These are phyloP conservation scores for Drosophila arizonae DNA, from an alignment of 1,140 invertebrate species.

Conservation along the genomic window DNA sequence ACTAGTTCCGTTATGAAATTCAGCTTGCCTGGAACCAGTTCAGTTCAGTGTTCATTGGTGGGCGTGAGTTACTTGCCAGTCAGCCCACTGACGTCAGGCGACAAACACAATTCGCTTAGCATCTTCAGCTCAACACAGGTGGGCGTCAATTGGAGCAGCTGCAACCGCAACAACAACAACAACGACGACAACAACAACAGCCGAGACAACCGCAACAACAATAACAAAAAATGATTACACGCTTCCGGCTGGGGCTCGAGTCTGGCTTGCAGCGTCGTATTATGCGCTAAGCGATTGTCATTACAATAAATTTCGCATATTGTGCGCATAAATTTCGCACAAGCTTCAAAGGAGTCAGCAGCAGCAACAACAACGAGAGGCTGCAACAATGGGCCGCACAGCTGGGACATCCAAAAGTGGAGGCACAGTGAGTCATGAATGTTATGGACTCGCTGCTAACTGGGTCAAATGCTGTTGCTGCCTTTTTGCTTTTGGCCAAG, in stretches of 20 bases:
- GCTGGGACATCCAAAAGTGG: slow-evolving; percentile 67
- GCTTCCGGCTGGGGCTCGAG: slow-evolving; percentile 59
- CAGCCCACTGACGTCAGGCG: slow-evolving; percentile 48
- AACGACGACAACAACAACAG: slow-evolving; percentile 13
- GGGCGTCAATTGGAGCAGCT: slow-evolving; percentile 76
- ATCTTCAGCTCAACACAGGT: slow-evolving; percentile 48
- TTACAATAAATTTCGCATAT: slow-evolving; percentile 81
- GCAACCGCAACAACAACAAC: slow-evolving; percentile 21
- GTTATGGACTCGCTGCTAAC: slow-evolving; percentile 41
- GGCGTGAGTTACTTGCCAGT: slow-evolving; percentile 14
- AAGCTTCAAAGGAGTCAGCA: slow-evolving; percentile 69
- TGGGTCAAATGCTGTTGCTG: slow-evolving; percentile 62
- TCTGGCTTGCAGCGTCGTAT: slow-evolving; percentile 43
- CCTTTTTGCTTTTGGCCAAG: slow-evolving; percentile 46
- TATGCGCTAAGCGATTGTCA: slow-evolving; percentile 78
- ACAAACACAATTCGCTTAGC: slow-evolving; percentile 2
- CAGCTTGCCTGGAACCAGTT: slow-evolving; percentile 16
- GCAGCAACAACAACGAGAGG: slow-evolving; percentile 33
- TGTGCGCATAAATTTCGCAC: slow-evolving; percentile 76
- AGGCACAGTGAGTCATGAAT: slow-evolving; percentile 57
- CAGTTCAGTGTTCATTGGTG: background rate
- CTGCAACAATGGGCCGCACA: slow-evolving; percentile 30
- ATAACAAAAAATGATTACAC: slow-evolving; percentile 57
- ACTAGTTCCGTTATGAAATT: background rate
- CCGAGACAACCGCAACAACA: slow-evolving; percentile 19